These are phyloP conservation scores for Bufo bufo DNA, from an alignment of 2,113 vertebrate species.

Conservation along the genomic window DNA sequence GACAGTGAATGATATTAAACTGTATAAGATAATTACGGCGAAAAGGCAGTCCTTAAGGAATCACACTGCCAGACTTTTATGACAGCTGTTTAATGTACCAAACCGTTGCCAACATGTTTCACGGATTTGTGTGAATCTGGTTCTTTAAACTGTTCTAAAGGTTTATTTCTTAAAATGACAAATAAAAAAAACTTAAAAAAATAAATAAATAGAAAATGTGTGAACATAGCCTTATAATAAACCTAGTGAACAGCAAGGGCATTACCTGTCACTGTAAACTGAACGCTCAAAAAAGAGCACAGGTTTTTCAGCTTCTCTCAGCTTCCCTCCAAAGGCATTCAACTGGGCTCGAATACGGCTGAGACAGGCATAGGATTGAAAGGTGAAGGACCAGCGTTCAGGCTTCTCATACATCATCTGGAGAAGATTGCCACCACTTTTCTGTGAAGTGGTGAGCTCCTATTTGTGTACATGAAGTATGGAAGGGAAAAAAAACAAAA, in stretches of 20 bases:
- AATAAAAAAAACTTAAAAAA: no score
- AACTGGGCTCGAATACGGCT: conserved; percentile 90
- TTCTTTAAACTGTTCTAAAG: no score
- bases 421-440: conserved; percentile 86
- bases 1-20: no score
- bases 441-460: conserved; percentile 88
- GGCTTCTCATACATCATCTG: conserved; percentile 95
- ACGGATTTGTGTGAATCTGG: no score
- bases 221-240: not conserved
- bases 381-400: conserved; percentile 91
- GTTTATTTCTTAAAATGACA: no score
- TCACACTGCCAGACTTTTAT: no score
- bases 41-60: no score
- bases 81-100: no score
- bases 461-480: conserved; percentile 59
- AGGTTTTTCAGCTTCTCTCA: conserved; percentile 74
- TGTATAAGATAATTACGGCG: no score
- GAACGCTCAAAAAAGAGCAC: conserved; percentile 93
- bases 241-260: not conserved
- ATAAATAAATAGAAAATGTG: no score
- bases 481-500: not conserved
- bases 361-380: conserved; percentile 92
- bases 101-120: no score
- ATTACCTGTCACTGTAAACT: conserved; percentile 93
- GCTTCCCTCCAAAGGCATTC: conserved; percentile 71